These are phyloP conservation scores for Diplosoma virens DNA, from an alignment of 23 tunicate species.

Conservation along the genomic window DNA sequence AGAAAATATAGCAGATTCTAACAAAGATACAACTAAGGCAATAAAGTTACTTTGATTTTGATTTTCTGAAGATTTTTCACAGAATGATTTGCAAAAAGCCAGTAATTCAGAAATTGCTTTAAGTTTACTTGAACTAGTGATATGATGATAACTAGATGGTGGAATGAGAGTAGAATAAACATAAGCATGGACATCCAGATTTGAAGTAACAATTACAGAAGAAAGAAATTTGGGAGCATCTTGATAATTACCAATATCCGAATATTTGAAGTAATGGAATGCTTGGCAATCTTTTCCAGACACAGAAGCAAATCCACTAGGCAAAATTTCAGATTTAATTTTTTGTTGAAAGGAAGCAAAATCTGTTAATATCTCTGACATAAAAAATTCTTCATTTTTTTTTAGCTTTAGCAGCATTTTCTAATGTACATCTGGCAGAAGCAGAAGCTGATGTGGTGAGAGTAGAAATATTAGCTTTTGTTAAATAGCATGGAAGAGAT, in stretches of 20 bases:
- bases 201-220: neutral
- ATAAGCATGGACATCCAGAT: neutral
- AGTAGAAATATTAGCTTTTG: too few relatives aligned
- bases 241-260: neutral
- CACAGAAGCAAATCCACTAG: neutral
- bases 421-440: too few relatives aligned
- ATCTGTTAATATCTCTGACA: neutral
- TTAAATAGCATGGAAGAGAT: too few relatives aligned
- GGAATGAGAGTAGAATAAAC: neutral
- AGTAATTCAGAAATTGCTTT: conserved; percentile 5
- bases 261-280: neutral
- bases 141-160: neutral
- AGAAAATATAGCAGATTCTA: neutral
- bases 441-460: too few relatives aligned
- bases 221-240: conserved; percentile 5
- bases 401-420: neutral
- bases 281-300: neutral
- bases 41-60: neutral
- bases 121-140: neutral
- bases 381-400: neutral
- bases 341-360: neutral
- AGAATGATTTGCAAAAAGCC: neutral
- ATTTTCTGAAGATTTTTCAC: conserved; percentile 6
- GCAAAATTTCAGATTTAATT: neutral
- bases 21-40: conserved; percentile 2